phyloP scores from a whole-genome alignment of 2,888 invertebrate genomes.

The Polydrusus tereticollis region DNA sequence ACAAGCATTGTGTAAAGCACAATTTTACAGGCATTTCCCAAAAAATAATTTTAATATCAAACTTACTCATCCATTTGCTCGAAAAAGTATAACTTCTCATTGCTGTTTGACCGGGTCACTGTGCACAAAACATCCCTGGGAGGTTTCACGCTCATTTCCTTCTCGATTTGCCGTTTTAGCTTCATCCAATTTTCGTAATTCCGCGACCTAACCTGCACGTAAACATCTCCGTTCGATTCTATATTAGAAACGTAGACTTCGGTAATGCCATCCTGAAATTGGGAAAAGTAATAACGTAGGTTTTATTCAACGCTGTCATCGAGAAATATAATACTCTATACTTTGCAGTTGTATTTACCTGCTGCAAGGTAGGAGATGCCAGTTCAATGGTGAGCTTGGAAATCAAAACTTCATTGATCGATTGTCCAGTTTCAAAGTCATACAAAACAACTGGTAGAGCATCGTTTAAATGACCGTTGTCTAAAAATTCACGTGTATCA shows the following conservation, averaged over 20 bases:
- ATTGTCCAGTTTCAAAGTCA: conserved; percentile 56
- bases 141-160: conserved; percentile 51
- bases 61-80: conserved; percentile 64
- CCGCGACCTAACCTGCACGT: conserved; percentile 64
- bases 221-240: conserved; percentile 65
- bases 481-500: too few relatives aligned
- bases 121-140: conserved; percentile 41
- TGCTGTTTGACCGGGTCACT: conserved; percentile 61
- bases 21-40: too few relatives aligned
- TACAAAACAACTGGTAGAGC: conserved; percentile 61
- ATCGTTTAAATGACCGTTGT: conserved; percentile 8
- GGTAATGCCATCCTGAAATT: conserved; percentile 56
- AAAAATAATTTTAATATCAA: background rate
- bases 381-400: conserved; percentile 59
- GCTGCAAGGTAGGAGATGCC: conserved; percentile 50
- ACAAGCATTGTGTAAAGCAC: too few relatives aligned
- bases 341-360: conserved; percentile 26
- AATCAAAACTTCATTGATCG: conserved; percentile 61
- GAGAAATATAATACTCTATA: too few relatives aligned
- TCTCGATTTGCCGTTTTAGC: conserved; percentile 59
- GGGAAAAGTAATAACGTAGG: conserved; percentile 8
- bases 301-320: too few relatives aligned
- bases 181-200: conserved; percentile 60
- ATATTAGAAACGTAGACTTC: conserved; percentile 66
- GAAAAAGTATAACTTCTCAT: conserved; percentile 68